Conservation (phyloP, 2,888 invertebrate genomes). For the Teleogryllus oceanicus region DNA sequence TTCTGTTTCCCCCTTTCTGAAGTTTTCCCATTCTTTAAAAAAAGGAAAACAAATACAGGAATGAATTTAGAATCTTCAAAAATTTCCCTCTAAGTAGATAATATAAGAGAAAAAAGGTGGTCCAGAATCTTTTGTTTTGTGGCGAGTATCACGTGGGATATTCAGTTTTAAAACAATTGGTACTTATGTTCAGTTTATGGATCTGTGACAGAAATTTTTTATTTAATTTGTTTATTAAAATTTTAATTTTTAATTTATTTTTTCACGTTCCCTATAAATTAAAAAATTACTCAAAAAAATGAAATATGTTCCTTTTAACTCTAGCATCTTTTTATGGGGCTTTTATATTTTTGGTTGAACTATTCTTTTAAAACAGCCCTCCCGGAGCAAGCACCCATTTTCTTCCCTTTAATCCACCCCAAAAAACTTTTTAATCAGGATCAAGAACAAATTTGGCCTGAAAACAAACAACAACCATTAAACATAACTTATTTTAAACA, state of each 20-base stretch:
- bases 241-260: too few species aligned
- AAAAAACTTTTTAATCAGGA: conserved; percentile 69
- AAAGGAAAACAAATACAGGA: conserved; percentile 30
- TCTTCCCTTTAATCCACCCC: conserved; percentile 69
- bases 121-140: conserved; percentile 45
- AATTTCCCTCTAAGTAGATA: conserved; percentile 38
- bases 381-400: conserved; percentile 76
- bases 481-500: too few species aligned
- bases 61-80: conserved; percentile 22
- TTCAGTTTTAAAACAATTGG: conserved; percentile 24
- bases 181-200: not conserved
- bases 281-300: too few species aligned
- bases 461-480: conserved; percentile 31
- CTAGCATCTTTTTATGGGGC: too few species aligned
- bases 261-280: too few species aligned
- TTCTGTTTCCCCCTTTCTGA: conserved; percentile 25
- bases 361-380: conserved; percentile 66
- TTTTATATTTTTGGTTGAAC: not conserved
- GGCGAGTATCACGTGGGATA: conserved; percentile 43
- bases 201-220: too few species aligned
- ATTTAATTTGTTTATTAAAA: too few species aligned
- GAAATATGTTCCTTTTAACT: too few species aligned
- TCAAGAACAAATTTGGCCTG: conserved; percentile 68
- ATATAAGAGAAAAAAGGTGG: conserved; percentile 43
- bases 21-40: conserved; percentile 30